phyloP scores from a whole-genome alignment of 1,140 invertebrate species.

The Halyomorpha halys region DNA sequence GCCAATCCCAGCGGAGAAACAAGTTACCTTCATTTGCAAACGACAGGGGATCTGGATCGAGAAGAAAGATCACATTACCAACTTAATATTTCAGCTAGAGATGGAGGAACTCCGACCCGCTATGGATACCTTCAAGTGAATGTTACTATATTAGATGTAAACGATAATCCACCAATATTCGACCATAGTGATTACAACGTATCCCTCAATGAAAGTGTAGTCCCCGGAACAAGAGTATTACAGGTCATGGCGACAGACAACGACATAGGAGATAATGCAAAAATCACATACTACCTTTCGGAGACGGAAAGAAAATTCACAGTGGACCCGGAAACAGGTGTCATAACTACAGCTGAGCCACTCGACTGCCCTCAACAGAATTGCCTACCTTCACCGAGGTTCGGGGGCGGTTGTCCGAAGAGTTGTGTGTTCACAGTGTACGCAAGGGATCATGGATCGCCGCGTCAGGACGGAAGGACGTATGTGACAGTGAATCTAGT shows the following conservation, averaged over 20 bases:
- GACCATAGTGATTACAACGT: constrained; percentile 87
- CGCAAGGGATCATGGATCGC: constrained; percentile 82
- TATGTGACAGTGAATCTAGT: constrained; percentile 90
- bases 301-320: constrained; percentile 76
- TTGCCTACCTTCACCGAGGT: constrained; percentile 38
- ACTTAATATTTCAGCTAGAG: constrained; percentile 79
- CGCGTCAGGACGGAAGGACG: constrained; percentile 79
- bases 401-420: constrained; percentile 58
- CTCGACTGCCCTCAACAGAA: constrained; percentile 63
- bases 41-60: constrained; percentile 76
- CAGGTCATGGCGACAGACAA: constrained; percentile 85
- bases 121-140: constrained; percentile 81
- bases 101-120: constrained; percentile 68
- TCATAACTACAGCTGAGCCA: constrained; percentile 67
- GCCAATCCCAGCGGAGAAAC: constrained; percentile 79
- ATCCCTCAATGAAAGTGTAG: constrained; percentile 80
- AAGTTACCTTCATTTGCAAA: constrained; percentile 81
- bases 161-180: constrained; percentile 90
- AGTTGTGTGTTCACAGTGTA: constrained; percentile 91
- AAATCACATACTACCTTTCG: constrained; percentile 77
- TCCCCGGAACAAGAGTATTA: constrained; percentile 72
- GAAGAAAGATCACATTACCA: constrained; percentile 73
- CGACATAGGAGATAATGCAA: constrained; percentile 85
- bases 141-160: constrained; percentile 82
- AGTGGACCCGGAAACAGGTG: constrained; percentile 78